Percentiles rank a stretch among this genome's conserved stretches.
phyloP scores from a whole-genome alignment of 2,113 vertebrate species.

The Hippoglossus stenolepis region DNA sequence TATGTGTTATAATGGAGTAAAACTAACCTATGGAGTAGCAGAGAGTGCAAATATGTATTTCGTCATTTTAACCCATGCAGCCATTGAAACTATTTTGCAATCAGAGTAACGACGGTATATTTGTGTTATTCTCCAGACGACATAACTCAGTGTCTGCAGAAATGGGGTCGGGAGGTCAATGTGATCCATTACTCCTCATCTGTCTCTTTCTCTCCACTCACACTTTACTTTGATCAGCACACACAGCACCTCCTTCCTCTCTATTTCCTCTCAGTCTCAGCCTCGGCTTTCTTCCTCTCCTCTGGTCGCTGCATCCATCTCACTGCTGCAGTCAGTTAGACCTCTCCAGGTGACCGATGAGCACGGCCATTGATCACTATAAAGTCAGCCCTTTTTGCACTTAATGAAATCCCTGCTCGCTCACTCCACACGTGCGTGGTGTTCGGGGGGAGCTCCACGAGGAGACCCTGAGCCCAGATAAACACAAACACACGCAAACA shows the following conservation, averaged over 20 bases:
- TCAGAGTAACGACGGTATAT: background rate
- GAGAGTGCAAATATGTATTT: too few species aligned
- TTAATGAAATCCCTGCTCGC: slow-evolving; percentile 52
- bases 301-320: slow-evolving; percentile 48
- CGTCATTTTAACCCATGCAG: background rate
- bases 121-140: slow-evolving; percentile 11
- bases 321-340: slow-evolving; percentile 25
- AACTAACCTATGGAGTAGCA: background rate
- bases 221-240: slow-evolving; percentile 43
- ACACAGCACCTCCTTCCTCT: slow-evolving; percentile 14
- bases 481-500: too few species aligned
- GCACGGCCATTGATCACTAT: slow-evolving; percentile 45
- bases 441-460: background rate
- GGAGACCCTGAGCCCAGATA: too few species aligned
- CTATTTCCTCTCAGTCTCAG: slow-evolving; percentile 39
- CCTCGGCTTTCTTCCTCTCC: slow-evolving; percentile 25
- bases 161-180: slow-evolving; percentile 23
- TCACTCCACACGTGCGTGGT: slow-evolving; percentile 27
- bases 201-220: slow-evolving; percentile 17
- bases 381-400: slow-evolving; percentile 56
- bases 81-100: background rate
- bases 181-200: slow-evolving; percentile 26
- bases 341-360: slow-evolving; percentile 57
- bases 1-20: background rate
- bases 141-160: background rate